Evolutionary conservation across 2,797 vertebrate genomes (phyloP).

Genomic region (Platyrinchus mystaceus): DNA sequence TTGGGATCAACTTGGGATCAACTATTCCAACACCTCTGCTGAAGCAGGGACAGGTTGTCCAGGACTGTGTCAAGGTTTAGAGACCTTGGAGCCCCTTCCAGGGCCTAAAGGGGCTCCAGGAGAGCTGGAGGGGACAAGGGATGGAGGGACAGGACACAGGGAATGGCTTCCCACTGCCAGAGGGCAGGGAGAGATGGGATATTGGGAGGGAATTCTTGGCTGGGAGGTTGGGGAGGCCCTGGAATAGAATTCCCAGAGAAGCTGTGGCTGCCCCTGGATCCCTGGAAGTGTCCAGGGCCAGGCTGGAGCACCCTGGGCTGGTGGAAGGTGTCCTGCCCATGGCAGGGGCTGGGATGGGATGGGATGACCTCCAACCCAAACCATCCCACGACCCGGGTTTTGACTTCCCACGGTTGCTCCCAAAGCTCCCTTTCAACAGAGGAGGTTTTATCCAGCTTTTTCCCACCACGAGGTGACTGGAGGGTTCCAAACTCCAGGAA

Average conservation of each 20-base stretch:
- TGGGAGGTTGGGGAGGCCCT: background rate
- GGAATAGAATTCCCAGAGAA: background rate
- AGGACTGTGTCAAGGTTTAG: background rate
- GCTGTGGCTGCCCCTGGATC: background rate
- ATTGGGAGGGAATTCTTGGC: background rate
- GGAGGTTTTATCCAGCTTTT: background rate
- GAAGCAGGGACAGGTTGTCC: background rate
- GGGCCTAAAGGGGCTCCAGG: background rate
- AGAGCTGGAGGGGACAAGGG: background rate
- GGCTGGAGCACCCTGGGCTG: background rate
- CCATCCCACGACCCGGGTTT: background rate
- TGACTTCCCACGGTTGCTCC: background rate
- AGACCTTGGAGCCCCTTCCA: background rate
- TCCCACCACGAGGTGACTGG: background rate
- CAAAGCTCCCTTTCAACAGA: background rate
- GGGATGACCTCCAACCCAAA: background rate
- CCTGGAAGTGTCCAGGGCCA: background rate
- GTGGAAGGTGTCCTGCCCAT: background rate
- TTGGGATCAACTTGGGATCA: background rate
- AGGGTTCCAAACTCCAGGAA: background rate
- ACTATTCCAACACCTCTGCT: background rate
- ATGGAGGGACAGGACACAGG: background rate
- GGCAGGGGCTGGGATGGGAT: background rate
- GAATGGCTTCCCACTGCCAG: background rate
- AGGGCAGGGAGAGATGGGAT: background rate